Conservation (phyloP, 2,113 vertebrate genomes). For the Centrocercus urophasianus region DNA sequence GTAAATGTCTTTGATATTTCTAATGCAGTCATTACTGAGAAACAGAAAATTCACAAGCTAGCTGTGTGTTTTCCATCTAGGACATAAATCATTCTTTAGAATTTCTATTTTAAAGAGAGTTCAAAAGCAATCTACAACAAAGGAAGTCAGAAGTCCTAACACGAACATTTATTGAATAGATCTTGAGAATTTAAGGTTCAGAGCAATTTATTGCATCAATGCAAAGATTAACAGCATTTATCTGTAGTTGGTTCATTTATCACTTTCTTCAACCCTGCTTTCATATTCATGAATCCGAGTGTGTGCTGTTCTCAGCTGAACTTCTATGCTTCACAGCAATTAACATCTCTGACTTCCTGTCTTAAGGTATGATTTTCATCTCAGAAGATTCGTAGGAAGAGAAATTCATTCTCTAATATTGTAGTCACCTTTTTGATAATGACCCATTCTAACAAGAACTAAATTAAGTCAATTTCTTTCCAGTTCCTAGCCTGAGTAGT, state of each 20-base stretch:
- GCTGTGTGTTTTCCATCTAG: neutral
- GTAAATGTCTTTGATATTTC: neutral
- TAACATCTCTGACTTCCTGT: slow-evolving; percentile 38
- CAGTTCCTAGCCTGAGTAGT: neutral
- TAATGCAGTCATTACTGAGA: neutral
- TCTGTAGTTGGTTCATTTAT: neutral
- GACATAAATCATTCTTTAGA: neutral
- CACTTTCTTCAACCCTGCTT: neutral
- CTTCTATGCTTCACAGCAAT: slow-evolving; percentile 16
- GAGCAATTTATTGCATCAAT: neutral
- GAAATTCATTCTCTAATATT: slow-evolving; percentile 19
- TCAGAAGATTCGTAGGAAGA: neutral
- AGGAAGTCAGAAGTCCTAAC: neutral
- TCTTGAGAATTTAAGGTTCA: neutral
- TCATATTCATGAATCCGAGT: neutral
- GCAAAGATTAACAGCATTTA: neutral
- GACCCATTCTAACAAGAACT: neutral
- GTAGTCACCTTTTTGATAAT: slow-evolving; percentile 6
- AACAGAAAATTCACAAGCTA: neutral
- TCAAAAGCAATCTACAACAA: neutral
- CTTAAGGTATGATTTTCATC: slow-evolving; percentile 16
- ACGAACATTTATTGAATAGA: neutral
- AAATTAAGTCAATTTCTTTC: neutral
- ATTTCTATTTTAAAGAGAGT: neutral
- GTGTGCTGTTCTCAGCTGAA: neutral